Evolutionary conservation across 2,797 vertebrate genomes (phyloP), one percentile per base, ranked within the genome.

Genomic region (Crenuchus spilurus): DNA sequence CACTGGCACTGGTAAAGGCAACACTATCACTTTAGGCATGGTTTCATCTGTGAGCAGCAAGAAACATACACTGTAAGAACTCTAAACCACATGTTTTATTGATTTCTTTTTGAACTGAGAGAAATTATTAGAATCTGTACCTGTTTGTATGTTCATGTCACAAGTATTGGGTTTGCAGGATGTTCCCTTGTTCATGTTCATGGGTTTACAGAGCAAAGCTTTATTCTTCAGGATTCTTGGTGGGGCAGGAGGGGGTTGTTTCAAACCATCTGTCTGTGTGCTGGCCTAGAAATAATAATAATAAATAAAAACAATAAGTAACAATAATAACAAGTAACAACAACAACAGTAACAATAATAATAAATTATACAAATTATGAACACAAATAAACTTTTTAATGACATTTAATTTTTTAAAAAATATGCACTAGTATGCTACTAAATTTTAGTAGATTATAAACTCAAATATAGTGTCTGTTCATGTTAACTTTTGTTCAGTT

Each of bases 161-260:
- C 89, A 93, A 0, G 93, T 95, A 79, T 97, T 95, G 35, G 95
- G 94, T 86, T 92, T 96, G 86, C 97, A 99, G 0, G 95, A 95
- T 16, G 97, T 92, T 37, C 95, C 97, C 89, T 98, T 98, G 80
- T 96, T 97, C 85, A 97, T 95, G 49, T 94, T 96, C 84, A 99
- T 92, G 1, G 97, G 97, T 55, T 95, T 94, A 81, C 97, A 99
- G 51, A 99, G 86, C 41, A 99, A 88, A 8, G 97, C 95, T 85
- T 99, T 99, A 90, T 99, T 99, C 91, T 99, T 99, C 33, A 99
- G 92, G 68, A 96, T 87, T 71, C 94, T 93, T 8, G 92, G 91
- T 16, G 89, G 87, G 3, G 94, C 84, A 1, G 88, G 88, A 11
- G 92, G 67, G 39, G 91, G 91, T n/a, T 90, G 70, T 83, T 94